These are phyloP conservation scores for Eidolon helvum DNA, from an alignment of 2,113 vertebrate species.

Conservation along the genomic window DNA sequence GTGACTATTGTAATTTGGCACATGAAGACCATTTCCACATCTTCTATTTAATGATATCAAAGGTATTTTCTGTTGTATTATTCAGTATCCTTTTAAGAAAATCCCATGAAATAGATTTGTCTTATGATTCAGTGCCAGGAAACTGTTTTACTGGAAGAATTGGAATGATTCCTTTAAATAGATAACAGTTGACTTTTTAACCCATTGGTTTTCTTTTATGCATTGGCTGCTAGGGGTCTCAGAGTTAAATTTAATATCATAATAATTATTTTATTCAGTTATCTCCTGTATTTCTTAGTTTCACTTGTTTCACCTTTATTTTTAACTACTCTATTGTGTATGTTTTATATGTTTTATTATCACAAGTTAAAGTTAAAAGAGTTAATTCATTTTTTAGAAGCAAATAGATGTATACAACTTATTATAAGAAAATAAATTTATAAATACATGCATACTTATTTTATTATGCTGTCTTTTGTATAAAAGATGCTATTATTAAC, in stretches of 20 bases:
- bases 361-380: neutral
- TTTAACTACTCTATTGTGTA: neutral
- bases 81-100: conserved; percentile 1
- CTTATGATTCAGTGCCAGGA: neutral
- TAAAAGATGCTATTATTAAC: neutral
- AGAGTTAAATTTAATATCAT: neutral
- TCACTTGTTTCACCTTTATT: conserved; percentile 4
- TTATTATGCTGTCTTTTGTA: neutral
- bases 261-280: neutral
- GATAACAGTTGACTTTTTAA: neutral
- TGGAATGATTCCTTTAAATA: neutral
- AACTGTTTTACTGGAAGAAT: conserved; percentile 29
- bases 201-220: neutral
- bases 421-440: neutral
- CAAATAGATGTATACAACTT: neutral
- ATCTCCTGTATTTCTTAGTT: neutral
- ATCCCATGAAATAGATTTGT: neutral
- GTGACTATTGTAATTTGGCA: neutral
- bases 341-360: neutral
- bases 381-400: neutral
- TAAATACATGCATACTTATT: neutral
- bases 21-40: neutral
- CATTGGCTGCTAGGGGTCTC: neutral
- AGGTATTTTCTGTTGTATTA: neutral
- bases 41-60: neutral